phyloP scores from a whole-genome alignment of 2,797 vertebrate species.

The Malurus leucopterus region DNA sequence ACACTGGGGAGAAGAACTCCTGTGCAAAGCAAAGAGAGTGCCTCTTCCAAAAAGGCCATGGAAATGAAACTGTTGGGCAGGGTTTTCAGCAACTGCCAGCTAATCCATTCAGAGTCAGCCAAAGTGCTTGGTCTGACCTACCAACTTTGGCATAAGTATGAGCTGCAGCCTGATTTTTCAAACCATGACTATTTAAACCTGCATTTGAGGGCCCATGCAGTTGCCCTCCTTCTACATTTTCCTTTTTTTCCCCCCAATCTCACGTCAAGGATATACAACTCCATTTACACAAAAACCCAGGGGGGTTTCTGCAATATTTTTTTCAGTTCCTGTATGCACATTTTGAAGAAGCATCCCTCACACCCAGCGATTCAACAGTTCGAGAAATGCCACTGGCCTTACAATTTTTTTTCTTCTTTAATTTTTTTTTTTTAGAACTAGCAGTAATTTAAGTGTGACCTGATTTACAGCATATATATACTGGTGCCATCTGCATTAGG shows the following conservation, averaged over 20 bases:
- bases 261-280: neutral
- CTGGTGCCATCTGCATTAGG: neutral
- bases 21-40: slow-evolving; percentile 38
- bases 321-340: fast-evolving
- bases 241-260: neutral
- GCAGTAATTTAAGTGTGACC: neutral
- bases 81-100: slow-evolving; percentile 25
- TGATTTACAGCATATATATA: neutral
- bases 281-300: neutral
- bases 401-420: neutral
- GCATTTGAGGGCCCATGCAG: neutral
- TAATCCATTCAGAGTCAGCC: slow-evolving; percentile 36
- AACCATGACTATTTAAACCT: neutral
- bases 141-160: neutral
- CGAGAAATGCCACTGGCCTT: neutral
- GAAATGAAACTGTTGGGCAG: slow-evolving; percentile 59
- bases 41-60: slow-evolving; percentile 41
- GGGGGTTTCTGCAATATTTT: neutral
- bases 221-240: neutral
- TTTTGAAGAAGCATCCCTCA: neutral
- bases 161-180: neutral
- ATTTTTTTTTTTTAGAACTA: neutral
- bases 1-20: slow-evolving; percentile 49
- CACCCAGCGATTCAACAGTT: neutral
- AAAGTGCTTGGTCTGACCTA: slow-evolving; percentile 44